Percentiles rank a stretch among this genome's conserved stretches.
Conservation (phyloP, 2,888 invertebrate species). For the Apodemia duryi region DNA sequence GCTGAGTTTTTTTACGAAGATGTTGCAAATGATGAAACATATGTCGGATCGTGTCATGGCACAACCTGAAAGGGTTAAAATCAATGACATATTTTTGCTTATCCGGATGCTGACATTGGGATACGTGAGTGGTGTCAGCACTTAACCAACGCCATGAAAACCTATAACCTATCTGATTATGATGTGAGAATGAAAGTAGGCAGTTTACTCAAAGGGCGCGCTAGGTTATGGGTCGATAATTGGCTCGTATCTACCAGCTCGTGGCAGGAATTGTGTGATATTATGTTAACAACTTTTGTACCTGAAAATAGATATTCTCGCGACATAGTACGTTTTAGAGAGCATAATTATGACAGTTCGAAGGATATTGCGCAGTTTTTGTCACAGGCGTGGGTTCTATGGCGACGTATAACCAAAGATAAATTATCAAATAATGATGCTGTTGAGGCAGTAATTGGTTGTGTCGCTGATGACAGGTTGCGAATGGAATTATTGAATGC, state of each 20-base stretch:
- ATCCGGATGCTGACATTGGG: conserved; percentile 20
- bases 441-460: conserved; percentile 23
- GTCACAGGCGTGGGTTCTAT: conserved; percentile 37
- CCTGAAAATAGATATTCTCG: conserved; percentile 39
- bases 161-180: conserved; percentile 21
- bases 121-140: conserved; percentile 24
- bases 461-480: not conserved
- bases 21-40: conserved; percentile 35
- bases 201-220: conserved; percentile 36
- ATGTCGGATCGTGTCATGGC: conserved; percentile 32
- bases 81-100: conserved; percentile 36
- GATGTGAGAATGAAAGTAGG: conserved; percentile 36
- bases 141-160: conserved; percentile 21
- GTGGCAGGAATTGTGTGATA: conserved; percentile 33
- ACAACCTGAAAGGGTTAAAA: conserved; percentile 27
- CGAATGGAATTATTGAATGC: conserved; percentile 28
- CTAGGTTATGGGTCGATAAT: conserved; percentile 35
- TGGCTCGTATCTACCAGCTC: conserved; percentile 35
- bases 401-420: conserved; percentile 35
- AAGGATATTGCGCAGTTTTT: conserved; percentile 37
- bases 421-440: conserved; percentile 32
- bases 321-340: conserved; percentile 34
- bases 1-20: conserved; percentile 30
- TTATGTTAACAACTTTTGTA: conserved; percentile 31
- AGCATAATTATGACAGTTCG: conserved; percentile 33